Evolutionary conservation across 1,140 invertebrate genomes (phyloP).

Genomic region (Drosophila parvula): DNA sequence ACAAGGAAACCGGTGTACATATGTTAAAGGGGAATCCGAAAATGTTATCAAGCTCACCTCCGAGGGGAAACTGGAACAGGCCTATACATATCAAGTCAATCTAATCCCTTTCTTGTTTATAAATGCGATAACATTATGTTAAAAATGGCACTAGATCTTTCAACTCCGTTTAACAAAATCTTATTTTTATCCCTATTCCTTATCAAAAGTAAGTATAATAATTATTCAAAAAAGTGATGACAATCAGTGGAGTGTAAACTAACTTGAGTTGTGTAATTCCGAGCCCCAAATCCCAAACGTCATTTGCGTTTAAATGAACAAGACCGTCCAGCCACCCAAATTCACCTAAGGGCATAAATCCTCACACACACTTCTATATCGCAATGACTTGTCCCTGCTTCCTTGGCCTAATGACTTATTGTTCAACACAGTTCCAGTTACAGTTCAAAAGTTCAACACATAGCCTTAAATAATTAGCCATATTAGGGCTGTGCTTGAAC

Average conservation of each 20-base stretch:
- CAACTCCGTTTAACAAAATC: no score
- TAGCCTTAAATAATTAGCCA: slow-evolving; percentile 65
- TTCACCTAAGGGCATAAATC: slow-evolving; percentile 2
- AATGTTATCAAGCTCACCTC: no score
- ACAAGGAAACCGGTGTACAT: no score
- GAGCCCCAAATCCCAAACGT: slow-evolving; percentile 57
- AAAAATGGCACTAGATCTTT: no score
- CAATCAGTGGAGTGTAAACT: slow-evolving; percentile 46
- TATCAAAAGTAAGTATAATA: background rate
- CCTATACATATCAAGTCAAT: no score
- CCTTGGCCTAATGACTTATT: slow-evolving; percentile 75
- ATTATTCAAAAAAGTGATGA: slow-evolving; percentile 14
- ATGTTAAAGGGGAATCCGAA: no score
- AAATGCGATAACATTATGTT: no score
- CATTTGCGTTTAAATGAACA: slow-evolving; percentile 76
- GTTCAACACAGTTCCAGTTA: slow-evolving; percentile 27
- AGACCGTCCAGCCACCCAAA: slow-evolving; percentile 4
- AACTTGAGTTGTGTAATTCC: slow-evolving; percentile 12
- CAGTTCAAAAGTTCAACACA: slow-evolving; percentile 57
- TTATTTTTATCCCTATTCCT: no score
- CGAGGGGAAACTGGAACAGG: no score
- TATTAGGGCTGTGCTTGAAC: slow-evolving; percentile 46
- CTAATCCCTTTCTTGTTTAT: no score
- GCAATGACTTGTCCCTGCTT: slow-evolving; percentile 7
- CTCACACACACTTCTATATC: background rate